These are phyloP conservation scores for Notarius quadriscutis DNA, from an alignment of 2,113 vertebrate species.

Conservation along the genomic window DNA sequence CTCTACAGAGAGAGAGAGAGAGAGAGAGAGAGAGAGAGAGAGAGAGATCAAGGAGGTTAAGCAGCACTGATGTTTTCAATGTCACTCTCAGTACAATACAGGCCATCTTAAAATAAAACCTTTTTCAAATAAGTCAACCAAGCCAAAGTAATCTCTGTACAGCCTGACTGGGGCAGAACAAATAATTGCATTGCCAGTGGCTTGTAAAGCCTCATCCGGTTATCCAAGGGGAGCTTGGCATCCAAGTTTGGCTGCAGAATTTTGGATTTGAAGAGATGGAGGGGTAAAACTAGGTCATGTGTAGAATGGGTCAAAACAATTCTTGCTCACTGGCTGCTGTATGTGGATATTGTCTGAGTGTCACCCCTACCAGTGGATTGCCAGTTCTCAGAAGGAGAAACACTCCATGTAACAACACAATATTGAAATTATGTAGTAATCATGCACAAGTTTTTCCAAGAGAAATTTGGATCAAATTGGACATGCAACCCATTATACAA, in stretches of 20 bases:
- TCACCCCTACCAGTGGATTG: not conserved
- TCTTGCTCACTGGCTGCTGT: slow-evolving; percentile 12
- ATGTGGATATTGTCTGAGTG: slow-evolving; percentile 5
- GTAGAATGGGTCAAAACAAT: slow-evolving; percentile 25
- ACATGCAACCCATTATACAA: not conserved
- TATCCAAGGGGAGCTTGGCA: slow-evolving; percentile 48
- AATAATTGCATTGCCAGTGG: slow-evolving; percentile 52
- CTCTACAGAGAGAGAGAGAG: not conserved
- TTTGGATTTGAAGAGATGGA: slow-evolving; percentile 30
- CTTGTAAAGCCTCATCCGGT: slow-evolving; percentile 35
- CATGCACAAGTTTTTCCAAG: not conserved
- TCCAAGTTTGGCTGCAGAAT: slow-evolving; percentile 40
- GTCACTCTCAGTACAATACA: slow-evolving; percentile 34
- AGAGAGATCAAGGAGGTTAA: slow-evolving; percentile 9
- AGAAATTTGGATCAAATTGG: not conserved
- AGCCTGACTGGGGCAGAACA: slow-evolving; percentile 39
- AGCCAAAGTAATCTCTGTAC: slow-evolving; percentile 48
- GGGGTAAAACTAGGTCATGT: slow-evolving; percentile 56
- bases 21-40: not conserved
- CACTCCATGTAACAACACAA: not conserved
- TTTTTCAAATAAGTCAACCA: slow-evolving; percentile 43
- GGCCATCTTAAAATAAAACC: slow-evolving; percentile 23
- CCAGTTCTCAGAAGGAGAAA: not conserved
- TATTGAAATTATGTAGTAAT: not conserved
- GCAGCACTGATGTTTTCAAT: slow-evolving; percentile 14